These are phyloP conservation scores for Byasa hedistus DNA, from an alignment of 2,888 invertebrate species.

Conservation along the genomic window DNA sequence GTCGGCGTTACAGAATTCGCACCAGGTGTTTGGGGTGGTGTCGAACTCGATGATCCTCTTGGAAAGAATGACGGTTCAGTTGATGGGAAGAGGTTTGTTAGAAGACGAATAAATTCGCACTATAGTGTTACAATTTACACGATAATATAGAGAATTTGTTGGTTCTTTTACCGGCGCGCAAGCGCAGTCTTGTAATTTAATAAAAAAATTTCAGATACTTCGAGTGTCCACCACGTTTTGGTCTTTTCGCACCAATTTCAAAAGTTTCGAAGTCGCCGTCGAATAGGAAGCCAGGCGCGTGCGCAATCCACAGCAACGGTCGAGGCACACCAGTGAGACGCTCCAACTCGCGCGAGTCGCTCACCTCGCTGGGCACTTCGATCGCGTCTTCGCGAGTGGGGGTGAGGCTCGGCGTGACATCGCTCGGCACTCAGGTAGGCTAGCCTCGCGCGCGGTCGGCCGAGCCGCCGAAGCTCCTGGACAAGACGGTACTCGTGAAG, in stretches of 20 bases:
- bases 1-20: constrained; percentile 95
- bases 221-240: constrained; percentile 93
- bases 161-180: neutral
- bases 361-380: constrained; percentile 83
- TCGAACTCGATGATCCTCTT: constrained; percentile 94
- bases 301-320: constrained; percentile 82
- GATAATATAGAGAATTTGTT: neutral
- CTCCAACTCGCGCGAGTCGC: constrained; percentile 92
- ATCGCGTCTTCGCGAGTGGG: constrained; percentile 81
- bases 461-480: constrained; percentile 67
- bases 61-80: constrained; percentile 99
- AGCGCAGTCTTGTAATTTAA: neutral
- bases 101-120: neutral
- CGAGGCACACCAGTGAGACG: constrained; percentile 81
- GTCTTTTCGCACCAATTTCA: constrained; percentile 94
- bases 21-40: constrained; percentile 96
- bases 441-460: constrained; percentile 78
- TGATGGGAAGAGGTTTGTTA: constrained; percentile 88
- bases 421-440: constrained; percentile 84
- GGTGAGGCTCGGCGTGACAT: constrained; percentile 88
- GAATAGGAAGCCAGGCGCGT: constrained; percentile 82
- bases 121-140: neutral
- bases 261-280: constrained; percentile 94
- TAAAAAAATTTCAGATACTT: constrained; percentile 87
- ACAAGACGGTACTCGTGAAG: constrained; percentile 69